Conservation (phyloP, 2,888 invertebrate genomes). For the Eretmocerus hayati region DNA sequence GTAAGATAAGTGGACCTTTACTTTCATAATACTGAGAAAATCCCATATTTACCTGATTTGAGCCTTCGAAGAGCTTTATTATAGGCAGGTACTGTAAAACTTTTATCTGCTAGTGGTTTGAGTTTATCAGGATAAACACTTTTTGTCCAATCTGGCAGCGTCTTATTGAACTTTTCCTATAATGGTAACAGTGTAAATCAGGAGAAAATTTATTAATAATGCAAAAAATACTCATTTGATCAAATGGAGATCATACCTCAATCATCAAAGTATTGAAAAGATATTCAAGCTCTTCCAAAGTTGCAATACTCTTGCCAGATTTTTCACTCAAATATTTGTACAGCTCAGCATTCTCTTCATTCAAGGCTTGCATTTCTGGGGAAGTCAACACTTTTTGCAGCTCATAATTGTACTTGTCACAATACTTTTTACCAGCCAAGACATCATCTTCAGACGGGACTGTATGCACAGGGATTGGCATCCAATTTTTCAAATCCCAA, state of each 20-base stretch:
- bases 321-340: constrained; percentile 61
- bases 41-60: constrained; percentile 44
- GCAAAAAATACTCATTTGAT: constrained; percentile 6
- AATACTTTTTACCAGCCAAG: constrained; percentile 56
- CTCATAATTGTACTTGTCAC: constrained; percentile 60
- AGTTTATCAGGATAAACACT: constrained; percentile 61
- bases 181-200: constrained; percentile 16
- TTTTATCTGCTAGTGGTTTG: constrained; percentile 56
- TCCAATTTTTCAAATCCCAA: constrained; percentile 66
- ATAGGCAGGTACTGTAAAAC: constrained; percentile 45
- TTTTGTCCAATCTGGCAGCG: constrained; percentile 62
- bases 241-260: constrained; percentile 47
- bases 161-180: constrained; percentile 53
- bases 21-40: too few species aligned
- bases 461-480: constrained; percentile 73
- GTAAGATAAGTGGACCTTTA: too few species aligned
- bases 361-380: constrained; percentile 51
- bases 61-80: constrained; percentile 45
- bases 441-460: constrained; percentile 59
- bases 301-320: constrained; percentile 55
- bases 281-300: constrained; percentile 52
- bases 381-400: constrained; percentile 49
- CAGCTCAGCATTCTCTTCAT: constrained; percentile 55
- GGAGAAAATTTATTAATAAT: constrained; percentile 5
- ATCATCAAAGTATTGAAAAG: constrained; percentile 64